Base-by-base conservation (phyloP, 2,888 invertebrate genomes). In the Heliconius sara region DNA sequence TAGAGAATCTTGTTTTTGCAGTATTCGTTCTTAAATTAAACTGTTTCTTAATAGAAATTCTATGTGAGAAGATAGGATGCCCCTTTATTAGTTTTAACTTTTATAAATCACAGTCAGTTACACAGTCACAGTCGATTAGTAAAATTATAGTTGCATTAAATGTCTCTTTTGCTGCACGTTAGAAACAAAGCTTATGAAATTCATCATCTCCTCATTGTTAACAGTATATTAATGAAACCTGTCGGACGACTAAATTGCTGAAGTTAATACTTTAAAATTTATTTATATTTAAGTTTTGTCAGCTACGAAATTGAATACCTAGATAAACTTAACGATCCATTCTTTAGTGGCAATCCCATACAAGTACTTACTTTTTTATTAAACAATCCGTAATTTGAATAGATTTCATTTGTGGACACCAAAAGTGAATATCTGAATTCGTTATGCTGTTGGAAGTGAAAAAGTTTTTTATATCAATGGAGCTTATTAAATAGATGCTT, bases 1-100 rank as follows among this genome's bases (percentile, higher is more conserved):
- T 63, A 66, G 34, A 78, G 72, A 78, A 65, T 84, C 80, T 83
- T 85, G 87, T 87, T 85, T n/a, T 39, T 52, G 52, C 47, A 16
- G 13, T 83, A 66, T 77, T 79, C 76, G 22, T 25, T 72, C 19
- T 57, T 19, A 52, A 30, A 57, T 27, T 70, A 70, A 6, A 13
- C 2, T 12, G n/a, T 43, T n/a, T 68, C n/a, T n/a, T 43, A 39
- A 39, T 68, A n/a, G 39, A n/a, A 39, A 68, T 52, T 39, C 52
- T 52, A 22, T 52, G 52, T 52, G 52, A n/a, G 6, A 39, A 39
- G 19, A 13, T 13, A 4, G 6, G 10, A 43, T 68, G n/a, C 39
- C 13, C 5, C 13, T n/a, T 39, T 70, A 25, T 25, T n/a, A 43
- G 12, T 70, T 25, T 9, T 70, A 43, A 43, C 16, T 39, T 70